Evolutionary conservation across 2,113 vertebrate genomes (phyloP), one percentile per base, ranked within the genome.

Genomic region (Orthonyx spaldingii): DNA sequence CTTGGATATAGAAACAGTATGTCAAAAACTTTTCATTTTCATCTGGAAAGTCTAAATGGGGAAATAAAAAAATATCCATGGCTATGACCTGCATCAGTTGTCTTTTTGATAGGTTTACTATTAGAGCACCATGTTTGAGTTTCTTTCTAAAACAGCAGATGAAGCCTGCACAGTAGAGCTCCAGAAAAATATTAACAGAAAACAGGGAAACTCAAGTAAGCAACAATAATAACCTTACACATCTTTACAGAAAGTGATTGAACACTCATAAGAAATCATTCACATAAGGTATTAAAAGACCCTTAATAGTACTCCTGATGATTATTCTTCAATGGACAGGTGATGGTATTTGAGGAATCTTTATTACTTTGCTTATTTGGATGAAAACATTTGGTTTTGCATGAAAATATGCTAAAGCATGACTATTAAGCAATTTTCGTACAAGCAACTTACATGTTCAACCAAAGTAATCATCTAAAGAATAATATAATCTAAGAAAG

Each of bases 331-430:
- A 96, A 66, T 82, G 32, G 49, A 63, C n/a, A 84, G 75, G 33
- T 3, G 5, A 89, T 89, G 23, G 53, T 82, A 80, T 82, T 92
- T 94, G 81, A 96, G 69, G 68, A 90, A 83, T n/a, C 22, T 5
- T 90, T 90, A 90, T 80, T 95, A 90, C 37, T 94, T 96, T 94
- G 71, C 63, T 94, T 86, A 74, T 93, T 91, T 96, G 90, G 50
- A 89, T 91, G 76, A 96, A 96, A 77, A 56, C 53, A 63, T 68
- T 94, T 91, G 12, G 33, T 77, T 94, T 92, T 96, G n/a, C 60
- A 95, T 88, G 78, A 88, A 97, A 97, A 95, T 86, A 94, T 46
- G 59, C 72, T 90, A 75, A 97, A 92, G 81, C 57, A 71, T 89
- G 55, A 87, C 86, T 87, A 69, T 66, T 94, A 96, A 96, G 71